Base-by-base conservation (phyloP, 2,113 vertebrate genomes). In the Marcusenius ussheri region DNA sequence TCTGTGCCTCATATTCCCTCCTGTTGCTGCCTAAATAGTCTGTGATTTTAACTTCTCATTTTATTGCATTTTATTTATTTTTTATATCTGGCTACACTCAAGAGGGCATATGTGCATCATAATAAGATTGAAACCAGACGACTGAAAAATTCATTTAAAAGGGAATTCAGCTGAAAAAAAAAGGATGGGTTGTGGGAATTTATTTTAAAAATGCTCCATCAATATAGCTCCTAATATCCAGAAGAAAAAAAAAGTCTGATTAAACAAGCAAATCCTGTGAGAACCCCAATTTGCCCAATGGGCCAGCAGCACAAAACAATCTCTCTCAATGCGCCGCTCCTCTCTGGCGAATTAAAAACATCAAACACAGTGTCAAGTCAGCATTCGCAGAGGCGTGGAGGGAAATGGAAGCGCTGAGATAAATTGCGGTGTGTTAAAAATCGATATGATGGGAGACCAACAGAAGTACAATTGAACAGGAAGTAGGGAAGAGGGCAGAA, bases 231-330 rank as follows among this genome's bases (percentile, higher is more conserved):
- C 85, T 87, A 53, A 87, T 35, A 87, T 50, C 85, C n/a, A 42
- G 17, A 53, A 39, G n/a, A 15, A 53, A 53, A 53, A 46, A 53
- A 53, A 49, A 53, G 50, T 45, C 83, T 45, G 42, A 45, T 87
- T 87, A 87, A 87, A 87, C 50, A 87, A 87, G 85, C 49, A 87
- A 53, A 53, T 87, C 85, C 50, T 27, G 31, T 10, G 27, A 87
- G 85, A 35, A 35, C 5, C 85, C 50, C 31, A 87, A 87, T 87
- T 53, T 35, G 27, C 85, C 85, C 85, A 53, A 31, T 56, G 85
- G 85, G 50, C n/a, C 15, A 7, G 24, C 13, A 19, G 2, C 3
- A 35, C n/a, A 53, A 21, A 35, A 56, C 85, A 53, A 35, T 53
- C 35, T 53, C 85, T 84, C 10, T 24, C 42, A 46, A 42, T 3